Evolutionary conservation across 2,888 invertebrate genomes (phyloP).

Genomic region (Platerodrilus igneus): DNA sequence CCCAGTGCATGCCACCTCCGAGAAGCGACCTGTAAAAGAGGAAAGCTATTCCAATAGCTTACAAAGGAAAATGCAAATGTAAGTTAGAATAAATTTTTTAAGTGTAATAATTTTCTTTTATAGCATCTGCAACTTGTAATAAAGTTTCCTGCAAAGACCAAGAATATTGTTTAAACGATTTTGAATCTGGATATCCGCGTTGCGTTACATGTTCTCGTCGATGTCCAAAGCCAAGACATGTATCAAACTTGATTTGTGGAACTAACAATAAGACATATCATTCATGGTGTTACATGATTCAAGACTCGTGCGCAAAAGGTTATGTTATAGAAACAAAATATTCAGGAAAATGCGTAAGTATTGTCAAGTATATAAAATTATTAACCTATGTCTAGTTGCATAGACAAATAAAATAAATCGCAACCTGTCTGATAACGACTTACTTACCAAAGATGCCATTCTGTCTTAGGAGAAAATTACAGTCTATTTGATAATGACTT

Average conservation of each 20-base stretch:
- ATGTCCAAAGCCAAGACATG: conserved; percentile 52
- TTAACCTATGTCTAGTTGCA: no score
- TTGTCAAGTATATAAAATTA: no score
- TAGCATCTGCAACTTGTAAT: conserved; percentile 63
- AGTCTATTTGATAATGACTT: no score
- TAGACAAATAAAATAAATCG: no score
- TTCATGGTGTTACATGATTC: conserved; percentile 75
- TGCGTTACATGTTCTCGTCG: conserved; percentile 67
- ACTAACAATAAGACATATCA: conserved; percentile 69
- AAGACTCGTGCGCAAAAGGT: conserved; percentile 70
- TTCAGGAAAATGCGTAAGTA: conserved; percentile 56
- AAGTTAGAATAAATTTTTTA: conserved; percentile 37
- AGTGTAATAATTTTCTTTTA: conserved; percentile 33
- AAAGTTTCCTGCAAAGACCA: conserved; percentile 63
- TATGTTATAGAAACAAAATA: conserved; percentile 66
- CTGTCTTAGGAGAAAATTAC: no score
- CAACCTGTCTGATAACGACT: no score
- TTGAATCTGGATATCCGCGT: conserved; percentile 59
- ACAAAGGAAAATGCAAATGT: conserved; percentile 84
- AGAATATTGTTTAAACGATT: conserved; percentile 64
- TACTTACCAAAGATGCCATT: no score
- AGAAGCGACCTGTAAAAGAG: conserved; percentile 77
- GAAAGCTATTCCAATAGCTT: conserved; percentile 80
- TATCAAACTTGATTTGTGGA: conserved; percentile 60
- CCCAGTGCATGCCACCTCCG: conserved; percentile 80